Conservation (phyloP, 2,888 invertebrate species). For the Aleiodes alternator region DNA sequence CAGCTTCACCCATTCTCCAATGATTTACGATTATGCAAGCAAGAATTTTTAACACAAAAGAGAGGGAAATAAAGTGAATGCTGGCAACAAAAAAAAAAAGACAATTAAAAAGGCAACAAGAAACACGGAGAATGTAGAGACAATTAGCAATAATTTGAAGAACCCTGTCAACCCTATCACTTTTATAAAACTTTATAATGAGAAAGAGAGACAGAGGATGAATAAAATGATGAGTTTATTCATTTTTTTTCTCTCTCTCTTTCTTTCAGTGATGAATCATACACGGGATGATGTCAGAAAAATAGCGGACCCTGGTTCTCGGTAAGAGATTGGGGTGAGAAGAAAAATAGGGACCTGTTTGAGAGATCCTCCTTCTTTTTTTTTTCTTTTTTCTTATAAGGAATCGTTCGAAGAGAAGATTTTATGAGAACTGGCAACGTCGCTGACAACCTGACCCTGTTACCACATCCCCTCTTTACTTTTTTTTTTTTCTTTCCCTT, state of each 20-base stretch:
- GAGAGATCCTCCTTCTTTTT: not conserved
- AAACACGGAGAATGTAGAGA: not conserved
- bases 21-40: conserved; percentile 40
- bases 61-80: not conserved
- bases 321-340: conserved; percentile 12
- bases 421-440: conserved; percentile 55
- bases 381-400: not conserved
- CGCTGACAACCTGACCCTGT: conserved; percentile 63
- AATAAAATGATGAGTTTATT: not conserved
- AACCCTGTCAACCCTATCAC: conserved; percentile 19
- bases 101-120: not conserved
- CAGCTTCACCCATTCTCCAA: conserved; percentile 18
- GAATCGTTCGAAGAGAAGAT: conserved; percentile 5
- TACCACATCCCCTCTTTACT: conserved; percentile 53
- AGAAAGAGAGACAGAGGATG: not conserved
- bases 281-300: conserved; percentile 16
- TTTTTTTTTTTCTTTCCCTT: conserved; percentile 38
- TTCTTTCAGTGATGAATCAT: not conserved
- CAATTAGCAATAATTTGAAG: conserved; percentile 29
- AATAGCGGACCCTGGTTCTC: not conserved
- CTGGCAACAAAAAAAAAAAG: not conserved
- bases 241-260: no score
- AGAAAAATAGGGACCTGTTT: conserved; percentile 10
- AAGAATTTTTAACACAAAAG: conserved; percentile 1
- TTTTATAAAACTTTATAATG: not conserved